A percentile compares a stretch with the other conserved stretches of the same genome.
Evolutionary conservation across 2,113 vertebrate species (phyloP).

Genomic region (Cinclus mexicanus): DNA sequence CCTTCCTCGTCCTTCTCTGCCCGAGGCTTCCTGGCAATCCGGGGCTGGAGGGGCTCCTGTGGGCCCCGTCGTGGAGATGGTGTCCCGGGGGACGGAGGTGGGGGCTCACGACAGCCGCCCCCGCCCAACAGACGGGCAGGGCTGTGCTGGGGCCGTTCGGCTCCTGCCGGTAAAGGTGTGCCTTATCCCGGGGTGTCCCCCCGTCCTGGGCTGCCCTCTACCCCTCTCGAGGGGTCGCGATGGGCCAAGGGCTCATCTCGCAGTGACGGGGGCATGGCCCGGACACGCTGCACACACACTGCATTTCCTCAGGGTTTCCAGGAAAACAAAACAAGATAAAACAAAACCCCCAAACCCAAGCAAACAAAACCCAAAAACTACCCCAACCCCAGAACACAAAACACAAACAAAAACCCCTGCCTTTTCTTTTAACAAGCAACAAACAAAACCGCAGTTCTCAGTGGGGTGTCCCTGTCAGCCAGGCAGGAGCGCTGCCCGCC

Average conservation of each 20-base stretch:
- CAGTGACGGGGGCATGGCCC: background rate
- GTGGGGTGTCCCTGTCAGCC: background rate
- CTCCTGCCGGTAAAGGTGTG: background rate
- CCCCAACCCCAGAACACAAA: too few species aligned
- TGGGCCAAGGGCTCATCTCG: background rate
- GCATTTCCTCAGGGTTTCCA: background rate
- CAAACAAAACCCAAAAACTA: background rate
- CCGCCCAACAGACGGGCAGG: background rate
- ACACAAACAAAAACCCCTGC: background rate
- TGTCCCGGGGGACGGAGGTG: accelerated
- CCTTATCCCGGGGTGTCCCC: background rate
- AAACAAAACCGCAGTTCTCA: background rate
- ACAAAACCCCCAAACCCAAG: background rate
- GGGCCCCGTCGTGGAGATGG: background rate
- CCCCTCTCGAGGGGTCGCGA: background rate
- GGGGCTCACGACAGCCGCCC: background rate
- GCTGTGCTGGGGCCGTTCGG: background rate
- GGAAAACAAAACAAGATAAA: background rate
- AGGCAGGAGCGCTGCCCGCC: background rate
- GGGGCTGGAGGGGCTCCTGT: accelerated
- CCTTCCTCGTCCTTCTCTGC: background rate
- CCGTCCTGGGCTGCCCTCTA: background rate
- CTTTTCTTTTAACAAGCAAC: background rate
- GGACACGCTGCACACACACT: background rate
- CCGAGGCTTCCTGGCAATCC: background rate